phyloP scores from a whole-genome alignment of 2,113 vertebrate species.

The Cromileptes altivelis region DNA sequence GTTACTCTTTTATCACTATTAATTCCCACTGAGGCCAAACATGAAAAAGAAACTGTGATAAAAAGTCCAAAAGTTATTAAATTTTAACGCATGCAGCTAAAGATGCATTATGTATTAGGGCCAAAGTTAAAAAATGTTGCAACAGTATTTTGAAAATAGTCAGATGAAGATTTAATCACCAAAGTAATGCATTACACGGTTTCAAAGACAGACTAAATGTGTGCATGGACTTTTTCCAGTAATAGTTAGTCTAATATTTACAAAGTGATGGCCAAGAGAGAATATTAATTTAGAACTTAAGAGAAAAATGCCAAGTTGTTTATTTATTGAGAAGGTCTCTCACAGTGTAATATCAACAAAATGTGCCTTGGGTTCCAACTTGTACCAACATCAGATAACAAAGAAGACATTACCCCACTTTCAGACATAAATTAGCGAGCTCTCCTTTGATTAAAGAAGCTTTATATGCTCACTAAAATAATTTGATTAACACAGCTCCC shows the following conservation, averaged over 20 bases:
- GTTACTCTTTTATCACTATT: conserved; percentile 23
- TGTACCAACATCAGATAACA: conserved; percentile 58
- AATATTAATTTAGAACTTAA: conserved; percentile 56
- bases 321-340: conserved; percentile 40
- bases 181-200: conserved; percentile 39
- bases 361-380: conserved; percentile 37
- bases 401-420: conserved; percentile 63
- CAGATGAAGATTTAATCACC: conserved; percentile 28
- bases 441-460: conserved; percentile 63
- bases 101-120: conserved; percentile 32
- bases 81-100: conserved; percentile 25
- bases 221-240: conserved; percentile 40
- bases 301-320: conserved; percentile 53
- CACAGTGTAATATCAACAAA: conserved; percentile 48
- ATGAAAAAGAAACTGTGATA: conserved; percentile 20
- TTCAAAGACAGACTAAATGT: conserved; percentile 57
- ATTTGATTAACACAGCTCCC: conserved; percentile 70
- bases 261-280: conserved; percentile 56
- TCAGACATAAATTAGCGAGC: conserved; percentile 49
- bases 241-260: conserved; percentile 58
- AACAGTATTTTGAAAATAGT: conserved; percentile 46
- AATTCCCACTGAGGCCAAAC: conserved; percentile 35
- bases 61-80: conserved; percentile 21
- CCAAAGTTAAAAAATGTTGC: conserved; percentile 43
- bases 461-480: conserved; percentile 61